phyloP scores from a whole-genome alignment of 2,888 invertebrate species.

The Troides oblongomaculatus region DNA sequence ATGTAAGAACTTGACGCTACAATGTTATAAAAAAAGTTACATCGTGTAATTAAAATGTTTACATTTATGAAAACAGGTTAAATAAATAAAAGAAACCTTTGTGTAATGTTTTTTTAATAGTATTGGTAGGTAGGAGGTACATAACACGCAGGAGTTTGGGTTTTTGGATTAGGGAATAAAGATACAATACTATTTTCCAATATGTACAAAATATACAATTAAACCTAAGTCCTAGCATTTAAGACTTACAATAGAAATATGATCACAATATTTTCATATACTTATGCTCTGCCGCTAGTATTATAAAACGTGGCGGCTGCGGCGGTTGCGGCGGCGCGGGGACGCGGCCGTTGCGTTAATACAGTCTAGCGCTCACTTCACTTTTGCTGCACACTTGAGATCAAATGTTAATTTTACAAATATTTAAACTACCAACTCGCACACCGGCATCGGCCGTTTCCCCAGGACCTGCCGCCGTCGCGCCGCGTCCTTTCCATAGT shows the following conservation, averaged over 20 bases:
- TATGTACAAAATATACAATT: slow-evolving; percentile 81
- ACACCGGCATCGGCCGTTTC: slow-evolving; percentile 65
- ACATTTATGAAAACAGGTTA: neutral
- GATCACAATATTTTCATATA: slow-evolving; percentile 79
- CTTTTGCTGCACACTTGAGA: slow-evolving; percentile 79
- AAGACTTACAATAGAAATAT: slow-evolving; percentile 77
- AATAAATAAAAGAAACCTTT: slow-evolving; percentile 49
- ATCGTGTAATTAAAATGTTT: no score
- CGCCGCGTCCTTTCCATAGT: slow-evolving; percentile 8
- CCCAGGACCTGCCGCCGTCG: slow-evolving; percentile 37
- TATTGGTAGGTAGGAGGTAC: slow-evolving; percentile 82
- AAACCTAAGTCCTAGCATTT: slow-evolving; percentile 71
- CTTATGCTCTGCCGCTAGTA: slow-evolving; percentile 65
- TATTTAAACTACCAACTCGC: slow-evolving; percentile 73
- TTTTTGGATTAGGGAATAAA: slow-evolving; percentile 79
- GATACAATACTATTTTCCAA: slow-evolving; percentile 80
- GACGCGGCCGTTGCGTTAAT: slow-evolving; percentile 60
- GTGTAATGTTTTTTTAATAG: slow-evolving; percentile 81
- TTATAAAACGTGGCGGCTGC: slow-evolving; percentile 47
- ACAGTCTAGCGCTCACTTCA: slow-evolving; percentile 68
- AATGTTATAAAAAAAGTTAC: no score
- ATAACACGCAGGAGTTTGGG: slow-evolving; percentile 81
- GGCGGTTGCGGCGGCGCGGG: slow-evolving; percentile 45
- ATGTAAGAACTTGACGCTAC: no score
- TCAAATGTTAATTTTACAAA: slow-evolving; percentile 78